Conservation (phyloP, 2,113 vertebrate genomes). For the cat (Felis catus) region DNA sequence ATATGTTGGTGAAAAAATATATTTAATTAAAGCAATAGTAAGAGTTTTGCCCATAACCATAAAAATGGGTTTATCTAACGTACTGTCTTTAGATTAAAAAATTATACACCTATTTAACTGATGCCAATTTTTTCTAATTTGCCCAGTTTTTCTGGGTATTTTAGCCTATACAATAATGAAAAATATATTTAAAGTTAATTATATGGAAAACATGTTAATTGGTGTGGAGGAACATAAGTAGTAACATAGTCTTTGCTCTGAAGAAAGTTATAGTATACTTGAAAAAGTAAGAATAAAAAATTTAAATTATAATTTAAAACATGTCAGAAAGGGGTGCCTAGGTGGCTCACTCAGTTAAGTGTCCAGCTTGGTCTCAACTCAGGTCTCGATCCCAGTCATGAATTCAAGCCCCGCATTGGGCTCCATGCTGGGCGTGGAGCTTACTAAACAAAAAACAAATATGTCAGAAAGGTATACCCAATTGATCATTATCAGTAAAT, state of each 20-base stretch:
- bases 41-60: neutral
- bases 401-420: too few relatives aligned
- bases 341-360: too few relatives aligned
- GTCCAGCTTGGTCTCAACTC: too few relatives aligned
- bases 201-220: neutral
- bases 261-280: neutral
- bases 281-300: neutral
- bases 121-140: neutral
- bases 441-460: neutral
- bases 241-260: neutral
- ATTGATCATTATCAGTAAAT: neutral
- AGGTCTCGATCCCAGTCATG: too few relatives aligned
- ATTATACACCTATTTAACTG: neutral
- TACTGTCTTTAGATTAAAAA: neutral
- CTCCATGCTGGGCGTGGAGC: too few relatives aligned
- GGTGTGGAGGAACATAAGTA: neutral
- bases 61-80: neutral
- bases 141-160: neutral
- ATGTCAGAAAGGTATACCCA: neutral
- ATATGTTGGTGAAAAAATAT: neutral
- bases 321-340: too few relatives aligned
- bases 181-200: neutral
- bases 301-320: slow-evolving; percentile 24
- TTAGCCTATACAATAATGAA: neutral
- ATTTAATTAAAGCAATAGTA: neutral